Conservation (phyloP, 2,888 invertebrate genomes). For the Phoenoteleia sp. region DNA sequence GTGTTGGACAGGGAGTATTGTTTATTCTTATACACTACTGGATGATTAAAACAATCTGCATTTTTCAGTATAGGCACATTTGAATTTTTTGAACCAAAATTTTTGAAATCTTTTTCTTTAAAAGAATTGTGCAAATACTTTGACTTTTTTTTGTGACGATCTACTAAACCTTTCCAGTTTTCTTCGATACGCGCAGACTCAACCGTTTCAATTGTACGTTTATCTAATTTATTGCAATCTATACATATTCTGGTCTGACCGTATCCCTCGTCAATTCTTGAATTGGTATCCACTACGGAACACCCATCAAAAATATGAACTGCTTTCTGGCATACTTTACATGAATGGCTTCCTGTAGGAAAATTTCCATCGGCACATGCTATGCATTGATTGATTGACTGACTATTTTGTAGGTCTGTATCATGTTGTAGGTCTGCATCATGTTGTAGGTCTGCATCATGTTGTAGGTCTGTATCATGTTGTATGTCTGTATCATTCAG, state of each 20-base stretch:
- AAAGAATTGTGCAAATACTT: background rate
- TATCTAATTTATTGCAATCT: background rate
- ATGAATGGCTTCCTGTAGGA: background rate
- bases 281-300: background rate
- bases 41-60: background rate
- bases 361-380: background rate
- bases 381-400: background rate
- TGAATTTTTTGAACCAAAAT: background rate
- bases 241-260: conserved; percentile 1
- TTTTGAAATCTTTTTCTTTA: background rate
- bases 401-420: no score
- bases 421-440: no score
- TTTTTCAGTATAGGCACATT: background rate
- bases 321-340: background rate
- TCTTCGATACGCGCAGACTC: background rate
- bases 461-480: no score
- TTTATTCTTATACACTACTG: background rate
- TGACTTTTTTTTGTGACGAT: background rate
- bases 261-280: background rate
- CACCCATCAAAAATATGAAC: conserved; percentile 8
- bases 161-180: background rate
- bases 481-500: no score
- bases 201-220: background rate
- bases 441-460: no score
- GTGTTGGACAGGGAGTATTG: background rate